Base-by-base conservation (phyloP, 2,797 vertebrate species). In the Sebastes steindachneri region DNA sequence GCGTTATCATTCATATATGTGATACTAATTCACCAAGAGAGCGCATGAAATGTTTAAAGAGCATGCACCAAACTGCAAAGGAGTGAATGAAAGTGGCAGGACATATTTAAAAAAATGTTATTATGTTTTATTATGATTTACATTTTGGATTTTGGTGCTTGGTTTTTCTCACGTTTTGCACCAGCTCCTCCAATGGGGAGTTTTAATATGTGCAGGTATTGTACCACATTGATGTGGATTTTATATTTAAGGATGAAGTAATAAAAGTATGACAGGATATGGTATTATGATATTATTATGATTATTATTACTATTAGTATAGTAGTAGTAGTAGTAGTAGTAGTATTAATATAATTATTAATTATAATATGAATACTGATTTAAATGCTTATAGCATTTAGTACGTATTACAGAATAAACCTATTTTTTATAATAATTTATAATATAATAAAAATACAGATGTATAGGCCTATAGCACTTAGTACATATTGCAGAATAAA, bases 401-500 rank as follows among this genome's bases (percentile, higher is more conserved):
- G 15, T 17, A 37, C 35, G 0, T 37, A 37, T 14, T 37, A 0
- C 35, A 37, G 35, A 37, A 37, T 14, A 37, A 37, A 37, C 12
- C 35, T 37, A 37, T 37, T 37, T 37, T 37, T 37, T 37, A 37
- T 37, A 37, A 37, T 37, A 37, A 37, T 37, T 14, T 37, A 37
- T 37, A 37, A 37, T 37, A 37, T 37, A 37, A 37, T 37, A 37
- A 0, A 31, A 37, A 37, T 37, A 37, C 35, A 14, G 35, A 37
- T 37, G 0, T 37, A 37, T 37, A 14, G 35, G 35, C 35, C 35
- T 11, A 37, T 37, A 37, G 35, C 35, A 37, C 5, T 37, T 37
- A 37, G 35, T 37, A 37, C 12, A 37, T 37, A 37, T 37, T 37
- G 35, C 35, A 37, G 35, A 37, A 37, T 37, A 37, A 37, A 37